Conservation (phyloP, 2,113 vertebrate genomes). For the Halichoerus grypus region DNA sequence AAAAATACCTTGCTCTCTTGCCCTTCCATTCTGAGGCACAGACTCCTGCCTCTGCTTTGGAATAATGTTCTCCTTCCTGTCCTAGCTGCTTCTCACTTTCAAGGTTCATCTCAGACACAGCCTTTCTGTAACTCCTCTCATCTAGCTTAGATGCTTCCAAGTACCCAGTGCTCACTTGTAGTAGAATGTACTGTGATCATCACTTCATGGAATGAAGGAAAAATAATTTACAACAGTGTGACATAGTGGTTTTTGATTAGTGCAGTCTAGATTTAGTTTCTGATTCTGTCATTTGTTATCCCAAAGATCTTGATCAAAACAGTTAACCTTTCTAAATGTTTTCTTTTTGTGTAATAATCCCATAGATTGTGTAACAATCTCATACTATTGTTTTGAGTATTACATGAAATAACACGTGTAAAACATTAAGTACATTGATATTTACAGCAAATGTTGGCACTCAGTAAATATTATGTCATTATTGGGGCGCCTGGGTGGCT, state of each 20-base stretch:
- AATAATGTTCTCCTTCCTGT: background rate
- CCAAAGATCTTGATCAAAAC: constrained; percentile 10
- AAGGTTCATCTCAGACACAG: background rate
- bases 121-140: background rate
- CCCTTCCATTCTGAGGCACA: background rate
- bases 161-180: background rate
- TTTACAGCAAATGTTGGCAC: background rate
- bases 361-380: background rate
- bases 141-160: background rate
- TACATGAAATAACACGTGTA: background rate
- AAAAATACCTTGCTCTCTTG: background rate
- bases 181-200: background rate
- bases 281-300: constrained; percentile 11
- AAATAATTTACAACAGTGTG: background rate
- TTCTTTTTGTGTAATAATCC: background rate
- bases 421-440: background rate
- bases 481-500: too few species aligned
- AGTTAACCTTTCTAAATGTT: background rate
- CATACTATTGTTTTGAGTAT: background rate
- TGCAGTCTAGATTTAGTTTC: background rate
- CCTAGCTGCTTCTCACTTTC: background rate
- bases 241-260: background rate
- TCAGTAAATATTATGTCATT: background rate
- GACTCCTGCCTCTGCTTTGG: background rate
- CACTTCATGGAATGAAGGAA: background rate